Conservation (phyloP, 92 coral and sea anemone genomes). For the Chrysogorgia sp. region DNA sequence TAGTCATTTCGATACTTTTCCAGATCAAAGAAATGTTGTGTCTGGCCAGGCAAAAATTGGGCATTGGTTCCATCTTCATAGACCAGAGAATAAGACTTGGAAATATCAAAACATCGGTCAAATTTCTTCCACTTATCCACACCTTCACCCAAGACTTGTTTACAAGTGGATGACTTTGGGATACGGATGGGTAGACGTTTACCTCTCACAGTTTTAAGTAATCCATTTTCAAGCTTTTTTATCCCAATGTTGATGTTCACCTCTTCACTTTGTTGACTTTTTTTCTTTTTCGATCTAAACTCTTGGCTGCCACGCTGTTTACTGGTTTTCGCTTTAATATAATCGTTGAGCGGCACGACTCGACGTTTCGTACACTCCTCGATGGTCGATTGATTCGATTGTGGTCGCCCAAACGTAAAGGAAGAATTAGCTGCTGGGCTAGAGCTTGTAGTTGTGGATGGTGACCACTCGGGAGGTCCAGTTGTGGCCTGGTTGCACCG, state of each 20-base stretch:
- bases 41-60: slow-evolving; percentile 53
- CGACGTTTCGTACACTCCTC: not conserved
- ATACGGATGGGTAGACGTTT: slow-evolving; percentile 52
- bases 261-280: slow-evolving; percentile 2
- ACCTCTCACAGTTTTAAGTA: slow-evolving; percentile 57
- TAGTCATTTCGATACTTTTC: no score
- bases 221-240: slow-evolving; percentile 27
- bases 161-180: slow-evolving; percentile 49
- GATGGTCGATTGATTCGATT: slow-evolving; percentile 34
- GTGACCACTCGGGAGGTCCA: slow-evolving; percentile 42
- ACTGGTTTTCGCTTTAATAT: slow-evolving; percentile 19
- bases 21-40: slow-evolving; percentile 1
- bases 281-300: no score
- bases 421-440: slow-evolving; percentile 20
- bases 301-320: slow-evolving; percentile 39
- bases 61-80: slow-evolving; percentile 62
- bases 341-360: slow-evolving; percentile 32
- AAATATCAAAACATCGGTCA: slow-evolving; percentile 62
- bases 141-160: slow-evolving; percentile 49
- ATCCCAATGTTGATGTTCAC: slow-evolving; percentile 42
- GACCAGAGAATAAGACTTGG: slow-evolving; percentile 42
- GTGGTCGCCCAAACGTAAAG: slow-evolving; percentile 41
- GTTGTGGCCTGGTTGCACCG: slow-evolving; percentile 38
- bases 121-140: slow-evolving; percentile 61
- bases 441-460: slow-evolving; percentile 7